Conservation (phyloP, 1,140 invertebrate species). For the Aporrectodea caliginosa region DNA sequence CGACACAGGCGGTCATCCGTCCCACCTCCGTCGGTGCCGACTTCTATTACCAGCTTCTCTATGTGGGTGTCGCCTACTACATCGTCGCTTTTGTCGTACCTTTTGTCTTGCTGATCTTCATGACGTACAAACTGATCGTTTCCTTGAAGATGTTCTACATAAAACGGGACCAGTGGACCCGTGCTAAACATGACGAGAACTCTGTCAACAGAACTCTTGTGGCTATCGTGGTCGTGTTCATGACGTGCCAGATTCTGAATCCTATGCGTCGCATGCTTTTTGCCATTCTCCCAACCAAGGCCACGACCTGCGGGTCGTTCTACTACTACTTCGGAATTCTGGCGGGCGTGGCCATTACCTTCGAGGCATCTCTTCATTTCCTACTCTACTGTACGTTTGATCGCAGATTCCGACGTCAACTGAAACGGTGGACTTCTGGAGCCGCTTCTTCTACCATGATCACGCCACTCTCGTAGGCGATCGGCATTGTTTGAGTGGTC, state of each 20-base stretch:
- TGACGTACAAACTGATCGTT: neutral
- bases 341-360: neutral
- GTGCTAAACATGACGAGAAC: neutral
- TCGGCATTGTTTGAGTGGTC: too few relatives aligned
- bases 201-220: neutral
- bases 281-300: neutral
- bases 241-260: neutral
- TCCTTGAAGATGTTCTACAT: neutral
- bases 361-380: neutral
- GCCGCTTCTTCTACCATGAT: too few relatives aligned
- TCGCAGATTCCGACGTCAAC: neutral
- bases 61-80: neutral
- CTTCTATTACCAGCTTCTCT: neutral
- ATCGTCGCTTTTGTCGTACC: neutral
- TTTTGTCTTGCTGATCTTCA: neutral
- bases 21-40: neutral
- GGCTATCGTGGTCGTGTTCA: neutral
- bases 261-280: neutral
- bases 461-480: too few relatives aligned
- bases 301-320: neutral
- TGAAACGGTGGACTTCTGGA: too few relatives aligned
- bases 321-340: neutral
- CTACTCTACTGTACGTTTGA: neutral
- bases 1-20: neutral
- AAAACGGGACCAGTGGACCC: neutral